Evolutionary conservation across 1,140 invertebrate genomes (phyloP).

Genomic region (Araneus ventricosus): DNA sequence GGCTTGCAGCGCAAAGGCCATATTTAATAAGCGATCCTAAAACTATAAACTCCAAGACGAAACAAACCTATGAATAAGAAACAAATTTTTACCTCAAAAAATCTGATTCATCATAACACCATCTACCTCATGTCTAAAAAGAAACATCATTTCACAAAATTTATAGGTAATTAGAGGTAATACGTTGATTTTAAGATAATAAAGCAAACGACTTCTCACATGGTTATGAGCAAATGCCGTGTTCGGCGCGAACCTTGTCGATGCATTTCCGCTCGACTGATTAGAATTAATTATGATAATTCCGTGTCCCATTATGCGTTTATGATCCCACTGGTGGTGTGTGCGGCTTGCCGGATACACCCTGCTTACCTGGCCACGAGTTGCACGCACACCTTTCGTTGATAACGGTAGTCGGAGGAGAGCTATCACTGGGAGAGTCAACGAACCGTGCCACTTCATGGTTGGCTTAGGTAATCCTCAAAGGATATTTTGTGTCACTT

Average conservation of each 20-base stretch:
- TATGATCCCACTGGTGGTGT: background rate
- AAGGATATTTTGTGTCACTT: background rate
- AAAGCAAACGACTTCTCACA: background rate
- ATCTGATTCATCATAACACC: too few species aligned
- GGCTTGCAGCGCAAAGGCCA: background rate
- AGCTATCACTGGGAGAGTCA: background rate
- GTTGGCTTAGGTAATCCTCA: background rate
- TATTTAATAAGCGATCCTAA: too few species aligned
- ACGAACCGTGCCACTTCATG: background rate
- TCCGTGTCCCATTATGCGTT: background rate
- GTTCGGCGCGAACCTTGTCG: background rate
- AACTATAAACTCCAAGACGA: too few species aligned
- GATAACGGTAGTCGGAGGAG: background rate
- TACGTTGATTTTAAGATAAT: too few species aligned
- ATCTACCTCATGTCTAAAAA: too few species aligned
- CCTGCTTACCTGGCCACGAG: background rate
- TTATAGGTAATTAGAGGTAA: too few species aligned
- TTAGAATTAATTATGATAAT: constrained; percentile 34
- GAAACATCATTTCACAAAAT: too few species aligned
- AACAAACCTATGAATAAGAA: too few species aligned
- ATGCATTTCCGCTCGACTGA: constrained; percentile 1
- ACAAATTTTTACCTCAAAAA: too few species aligned
- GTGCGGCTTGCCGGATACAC: background rate
- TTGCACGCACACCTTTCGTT: background rate
- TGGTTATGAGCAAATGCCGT: background rate